Percentiles rank a stretch among this genome's conserved stretches.
Evolutionary conservation across 2,797 vertebrate genomes (phyloP).

Genomic region (Chiloscyllium punctatum): DNA sequence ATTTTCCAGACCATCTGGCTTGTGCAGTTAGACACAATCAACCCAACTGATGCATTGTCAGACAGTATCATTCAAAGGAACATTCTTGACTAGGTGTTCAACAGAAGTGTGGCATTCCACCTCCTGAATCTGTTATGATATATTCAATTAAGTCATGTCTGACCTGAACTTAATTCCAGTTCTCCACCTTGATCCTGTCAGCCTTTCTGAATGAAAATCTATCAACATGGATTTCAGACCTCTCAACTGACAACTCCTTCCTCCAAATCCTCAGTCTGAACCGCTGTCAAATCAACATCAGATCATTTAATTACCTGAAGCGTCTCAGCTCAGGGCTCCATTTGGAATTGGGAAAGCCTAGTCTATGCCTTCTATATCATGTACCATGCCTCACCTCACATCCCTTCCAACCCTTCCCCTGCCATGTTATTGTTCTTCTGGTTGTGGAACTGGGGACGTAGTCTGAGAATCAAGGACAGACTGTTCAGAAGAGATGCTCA

Average conservation of each 20-base stretch:
- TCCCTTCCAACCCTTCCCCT: no score
- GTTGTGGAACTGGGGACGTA: no score
- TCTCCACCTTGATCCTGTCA: background rate
- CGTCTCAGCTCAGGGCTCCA: no score
- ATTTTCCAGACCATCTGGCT: background rate
- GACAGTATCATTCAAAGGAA: background rate
- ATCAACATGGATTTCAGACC: background rate
- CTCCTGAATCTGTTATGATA: background rate
- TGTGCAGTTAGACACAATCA: background rate
- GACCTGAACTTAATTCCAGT: background rate
- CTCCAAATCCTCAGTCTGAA: background rate
- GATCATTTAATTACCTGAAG: no score
- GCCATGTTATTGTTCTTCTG: no score
- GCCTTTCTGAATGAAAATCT: background rate
- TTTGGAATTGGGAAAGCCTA: no score
- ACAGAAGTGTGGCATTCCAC: background rate
- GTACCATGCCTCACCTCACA: no score
- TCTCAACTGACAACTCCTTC: background rate
- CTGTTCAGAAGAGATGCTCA: no score
- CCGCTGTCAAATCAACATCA: background rate
- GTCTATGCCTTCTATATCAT: no score
- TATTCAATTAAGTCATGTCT: background rate
- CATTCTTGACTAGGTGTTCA: background rate
- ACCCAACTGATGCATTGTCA: background rate
- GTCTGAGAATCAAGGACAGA: no score